Evolutionary conservation across 2,797 vertebrate genomes (phyloP).

Genomic region (Tauraco hartlaubi): DNA sequence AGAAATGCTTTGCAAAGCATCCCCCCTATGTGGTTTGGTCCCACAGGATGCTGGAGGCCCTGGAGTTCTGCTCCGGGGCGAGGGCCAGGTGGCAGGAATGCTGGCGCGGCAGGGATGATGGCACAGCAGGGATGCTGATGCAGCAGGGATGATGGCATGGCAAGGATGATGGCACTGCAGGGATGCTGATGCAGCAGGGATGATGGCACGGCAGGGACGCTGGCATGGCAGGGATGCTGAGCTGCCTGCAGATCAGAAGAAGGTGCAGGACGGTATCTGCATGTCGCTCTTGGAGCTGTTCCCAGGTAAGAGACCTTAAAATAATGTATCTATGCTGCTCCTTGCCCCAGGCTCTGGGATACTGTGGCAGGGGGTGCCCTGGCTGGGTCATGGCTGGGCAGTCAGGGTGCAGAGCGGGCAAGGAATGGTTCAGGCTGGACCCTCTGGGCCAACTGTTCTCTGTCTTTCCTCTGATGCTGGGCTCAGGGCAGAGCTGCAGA

Average conservation of each 20-base stretch:
- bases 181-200: too few species aligned
- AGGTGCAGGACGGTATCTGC: background rate
- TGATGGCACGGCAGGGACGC: background rate
- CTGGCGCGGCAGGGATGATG: too few species aligned
- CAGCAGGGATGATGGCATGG: too few species aligned
- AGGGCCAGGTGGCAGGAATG: background rate
- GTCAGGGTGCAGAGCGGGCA: background rate
- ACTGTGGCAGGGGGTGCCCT: background rate
- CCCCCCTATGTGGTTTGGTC: background rate
- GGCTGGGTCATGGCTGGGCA: background rate
- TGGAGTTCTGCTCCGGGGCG: background rate
- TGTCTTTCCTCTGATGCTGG: background rate
- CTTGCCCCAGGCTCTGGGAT: background rate
- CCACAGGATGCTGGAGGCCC: background rate
- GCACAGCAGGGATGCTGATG: too few species aligned
- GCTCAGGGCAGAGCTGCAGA: background rate
- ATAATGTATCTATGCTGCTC: fast-evolving
- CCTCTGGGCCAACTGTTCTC: background rate
- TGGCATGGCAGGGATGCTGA: background rate
- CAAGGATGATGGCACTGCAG: too few species aligned
- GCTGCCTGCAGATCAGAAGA: background rate
- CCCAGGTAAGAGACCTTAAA: background rate
- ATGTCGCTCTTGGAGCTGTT: background rate
- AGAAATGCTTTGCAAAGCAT: background rate
- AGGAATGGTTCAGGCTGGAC: background rate